Conservation (phyloP, 2,113 vertebrate species). For the Labrus mixtus region DNA sequence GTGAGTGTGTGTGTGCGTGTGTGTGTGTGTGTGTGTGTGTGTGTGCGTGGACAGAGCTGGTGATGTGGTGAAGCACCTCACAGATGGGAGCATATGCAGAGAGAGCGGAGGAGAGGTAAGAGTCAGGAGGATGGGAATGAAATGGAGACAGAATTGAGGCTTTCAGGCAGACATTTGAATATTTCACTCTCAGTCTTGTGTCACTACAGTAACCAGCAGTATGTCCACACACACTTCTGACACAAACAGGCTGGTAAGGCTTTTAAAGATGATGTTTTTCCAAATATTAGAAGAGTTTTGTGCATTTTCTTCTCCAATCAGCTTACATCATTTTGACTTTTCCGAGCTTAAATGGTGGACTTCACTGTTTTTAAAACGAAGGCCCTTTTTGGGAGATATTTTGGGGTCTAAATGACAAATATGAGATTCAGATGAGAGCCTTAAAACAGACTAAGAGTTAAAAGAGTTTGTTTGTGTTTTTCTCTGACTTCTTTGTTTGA, state of each 20-base stretch:
- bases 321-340: no score
- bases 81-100: constrained; percentile 59
- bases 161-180: constrained; percentile 33
- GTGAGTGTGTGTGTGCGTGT: constrained; percentile 17
- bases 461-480: no score
- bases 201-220: constrained; percentile 2
- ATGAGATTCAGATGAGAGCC: no score
- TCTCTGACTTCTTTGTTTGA: no score
- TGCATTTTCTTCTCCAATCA: neutral
- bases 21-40: constrained; percentile 15
- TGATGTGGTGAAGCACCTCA: constrained; percentile 51
- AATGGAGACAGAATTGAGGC: constrained; percentile 29
- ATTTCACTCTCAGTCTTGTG: constrained; percentile 13
- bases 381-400: no score
- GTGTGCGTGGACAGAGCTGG: constrained; percentile 27
- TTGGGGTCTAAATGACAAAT: no score
- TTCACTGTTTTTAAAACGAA: no score
- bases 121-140: constrained; percentile 25
- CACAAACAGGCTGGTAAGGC: neutral
- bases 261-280: neutral
- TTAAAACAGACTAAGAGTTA: no score
- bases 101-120: constrained; percentile 21
- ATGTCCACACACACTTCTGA: neutral
- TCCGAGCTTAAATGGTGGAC: no score
- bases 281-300: no score